These are phyloP conservation scores for Athalia rosae DNA, from an alignment of 2,888 invertebrate species.

Conservation along the genomic window DNA sequence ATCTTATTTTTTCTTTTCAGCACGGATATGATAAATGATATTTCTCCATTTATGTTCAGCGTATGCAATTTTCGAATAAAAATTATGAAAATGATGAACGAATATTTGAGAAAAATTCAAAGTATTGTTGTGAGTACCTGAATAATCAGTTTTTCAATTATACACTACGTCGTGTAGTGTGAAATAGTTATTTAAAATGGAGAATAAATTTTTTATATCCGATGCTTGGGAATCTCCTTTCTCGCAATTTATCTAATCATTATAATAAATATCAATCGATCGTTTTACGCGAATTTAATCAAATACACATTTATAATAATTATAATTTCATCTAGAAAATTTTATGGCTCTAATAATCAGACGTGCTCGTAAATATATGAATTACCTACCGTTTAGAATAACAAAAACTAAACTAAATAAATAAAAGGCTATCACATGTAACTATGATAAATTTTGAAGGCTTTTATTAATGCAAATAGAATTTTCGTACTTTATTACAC, in stretches of 20 bases:
- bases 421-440: slow-evolving; percentile 7
- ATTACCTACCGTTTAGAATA: slow-evolving; percentile 24
- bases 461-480: slow-evolving; percentile 12
- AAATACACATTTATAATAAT: not conserved
- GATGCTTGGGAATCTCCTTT: not conserved
- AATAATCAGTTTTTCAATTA: not conserved
- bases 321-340: not conserved
- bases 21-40: too few species aligned
- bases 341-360: slow-evolving; percentile 10
- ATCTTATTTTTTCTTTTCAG: too few species aligned
- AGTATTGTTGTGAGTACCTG: not conserved
- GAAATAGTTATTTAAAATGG: too few species aligned
- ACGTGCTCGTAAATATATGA: slow-evolving; percentile 15
- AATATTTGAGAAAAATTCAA: too few species aligned
- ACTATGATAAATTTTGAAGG: slow-evolving; percentile 10
- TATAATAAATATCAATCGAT: not conserved
- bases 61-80: not conserved
- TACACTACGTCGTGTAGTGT: not conserved
- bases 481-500: slow-evolving; percentile 14
- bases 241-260: not conserved
- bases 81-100: too few species aligned
- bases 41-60: not conserved
- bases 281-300: slow-evolving; percentile 21
- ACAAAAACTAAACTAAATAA: not conserved
- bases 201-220: not conserved